Percentiles rank a stretch among this genome's conserved stretches.
These are phyloP conservation scores for Platynereis dumerilii DNA, from an alignment of 2,888 invertebrate genomes.

Conservation along the genomic window DNA sequence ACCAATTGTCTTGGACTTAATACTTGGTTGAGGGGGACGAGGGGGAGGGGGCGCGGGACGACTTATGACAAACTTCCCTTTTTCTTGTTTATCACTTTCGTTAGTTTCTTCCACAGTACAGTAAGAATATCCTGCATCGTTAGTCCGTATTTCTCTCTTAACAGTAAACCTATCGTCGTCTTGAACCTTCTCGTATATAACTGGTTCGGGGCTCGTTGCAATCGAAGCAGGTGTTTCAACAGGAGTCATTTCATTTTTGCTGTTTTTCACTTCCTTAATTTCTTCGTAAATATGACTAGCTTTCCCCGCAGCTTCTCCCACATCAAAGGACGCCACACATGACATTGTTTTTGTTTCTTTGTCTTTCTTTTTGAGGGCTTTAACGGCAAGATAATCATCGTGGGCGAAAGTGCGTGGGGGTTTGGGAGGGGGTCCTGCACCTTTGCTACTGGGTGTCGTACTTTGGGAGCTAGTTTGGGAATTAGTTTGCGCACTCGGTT, in stretches of 20 bases:
- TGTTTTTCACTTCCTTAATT: neutral
- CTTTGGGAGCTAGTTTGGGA: no score
- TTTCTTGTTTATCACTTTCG: neutral
- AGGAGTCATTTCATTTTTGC: neutral
- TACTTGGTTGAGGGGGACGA: slow-evolving; percentile 2
- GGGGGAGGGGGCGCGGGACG: slow-evolving; percentile 3
- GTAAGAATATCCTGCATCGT: neutral
- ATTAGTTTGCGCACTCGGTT: no score
- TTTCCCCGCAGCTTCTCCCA: neutral
- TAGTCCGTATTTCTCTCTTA: no score
- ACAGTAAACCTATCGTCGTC: no score
- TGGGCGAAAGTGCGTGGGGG: slow-evolving; percentile 28
- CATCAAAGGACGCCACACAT: neutral
- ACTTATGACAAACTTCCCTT: neutral
- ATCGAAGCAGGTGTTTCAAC: neutral
- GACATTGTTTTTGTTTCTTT: neutral
- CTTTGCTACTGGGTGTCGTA: no score
- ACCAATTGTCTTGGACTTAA: neutral
- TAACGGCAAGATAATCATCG: slow-evolving; percentile 19
- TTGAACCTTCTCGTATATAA: no score
- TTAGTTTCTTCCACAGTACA: neutral
- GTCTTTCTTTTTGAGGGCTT: neutral
- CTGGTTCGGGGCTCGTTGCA: neutral
- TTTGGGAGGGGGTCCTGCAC: slow-evolving; percentile 18
- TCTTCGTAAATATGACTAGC: slow-evolving; percentile 3